phyloP scores from a whole-genome alignment of 2,797 vertebrate species.

The Anableps anableps region DNA sequence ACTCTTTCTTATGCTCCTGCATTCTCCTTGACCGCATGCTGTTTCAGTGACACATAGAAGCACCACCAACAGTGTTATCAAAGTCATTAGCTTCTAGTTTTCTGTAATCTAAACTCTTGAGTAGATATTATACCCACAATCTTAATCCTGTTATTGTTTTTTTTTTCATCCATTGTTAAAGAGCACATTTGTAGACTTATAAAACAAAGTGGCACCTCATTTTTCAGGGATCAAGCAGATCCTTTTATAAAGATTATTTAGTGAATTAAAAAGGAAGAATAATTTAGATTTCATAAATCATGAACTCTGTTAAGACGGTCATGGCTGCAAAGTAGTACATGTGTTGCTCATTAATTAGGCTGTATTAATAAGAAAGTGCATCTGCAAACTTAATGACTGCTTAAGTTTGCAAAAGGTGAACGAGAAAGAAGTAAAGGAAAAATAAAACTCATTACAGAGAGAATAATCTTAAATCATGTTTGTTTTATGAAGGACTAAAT shows the following conservation, averaged over 20 bases:
- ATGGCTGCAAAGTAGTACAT: slow-evolving; percentile 20
- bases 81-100: slow-evolving; percentile 67
- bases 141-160: slow-evolving; percentile 34
- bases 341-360: slow-evolving; percentile 23
- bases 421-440: background rate
- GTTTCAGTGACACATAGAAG: slow-evolving; percentile 59
- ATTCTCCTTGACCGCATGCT: slow-evolving; percentile 77
- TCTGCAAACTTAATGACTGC: slow-evolving; percentile 27
- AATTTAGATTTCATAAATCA: slow-evolving; percentile 49
- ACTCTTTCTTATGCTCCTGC: slow-evolving; percentile 44
- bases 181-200: slow-evolving; percentile 44
- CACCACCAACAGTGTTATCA: slow-evolving; percentile 69
- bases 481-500: background rate
- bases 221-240: slow-evolving; percentile 41
- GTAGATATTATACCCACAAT: slow-evolving; percentile 30
- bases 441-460: background rate
- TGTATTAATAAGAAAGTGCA: slow-evolving; percentile 23
- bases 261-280: slow-evolving; percentile 22
- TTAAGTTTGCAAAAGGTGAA: slow-evolving; percentile 5
- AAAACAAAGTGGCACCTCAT: slow-evolving; percentile 58
- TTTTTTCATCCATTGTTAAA: slow-evolving; percentile 32
- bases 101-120: slow-evolving; percentile 40
- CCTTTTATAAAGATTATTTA: slow-evolving; percentile 43
- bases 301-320: slow-evolving; percentile 15
- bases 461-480: too few species aligned